Evolutionary conservation across 2,888 invertebrate genomes (phyloP).

Genomic region (Arctia plantaginis): DNA sequence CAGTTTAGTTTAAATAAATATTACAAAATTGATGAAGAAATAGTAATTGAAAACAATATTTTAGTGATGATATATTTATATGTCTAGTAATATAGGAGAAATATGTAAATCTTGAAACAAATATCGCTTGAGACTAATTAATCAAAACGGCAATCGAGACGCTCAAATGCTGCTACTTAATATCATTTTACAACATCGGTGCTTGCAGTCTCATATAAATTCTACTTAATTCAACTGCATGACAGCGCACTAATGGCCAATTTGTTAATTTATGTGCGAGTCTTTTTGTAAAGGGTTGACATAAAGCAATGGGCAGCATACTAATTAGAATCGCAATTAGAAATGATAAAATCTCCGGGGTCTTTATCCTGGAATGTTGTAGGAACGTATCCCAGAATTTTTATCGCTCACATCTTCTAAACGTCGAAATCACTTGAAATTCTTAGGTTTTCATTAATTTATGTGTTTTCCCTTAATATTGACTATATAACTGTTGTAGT

Average conservation of each 20-base stretch:
- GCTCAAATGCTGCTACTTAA: slow-evolving; percentile 37
- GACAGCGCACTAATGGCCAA: slow-evolving; percentile 42
- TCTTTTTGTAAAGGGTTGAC: slow-evolving; percentile 56
- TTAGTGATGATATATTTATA: neutral
- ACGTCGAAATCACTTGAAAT: slow-evolving; percentile 25
- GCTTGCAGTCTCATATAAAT: slow-evolving; percentile 42
- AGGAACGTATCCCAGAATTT: slow-evolving; percentile 36
- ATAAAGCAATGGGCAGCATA: slow-evolving; percentile 56
- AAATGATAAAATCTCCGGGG: slow-evolving; percentile 58
- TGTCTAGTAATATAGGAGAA: neutral
- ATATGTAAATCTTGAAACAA: slow-evolving; percentile 7
- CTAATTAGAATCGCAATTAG: slow-evolving; percentile 66
- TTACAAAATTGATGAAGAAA: neutral
- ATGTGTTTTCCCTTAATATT: neutral
- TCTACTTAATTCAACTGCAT: slow-evolving; percentile 33
- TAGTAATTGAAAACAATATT: neutral
- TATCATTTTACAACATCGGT: slow-evolving; percentile 36
- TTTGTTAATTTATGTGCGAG: slow-evolving; percentile 50
- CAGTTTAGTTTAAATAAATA: neutral
- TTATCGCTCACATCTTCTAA: slow-evolving; percentile 38
- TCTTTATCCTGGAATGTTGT: slow-evolving; percentile 52
- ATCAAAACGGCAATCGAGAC: slow-evolving; percentile 31
- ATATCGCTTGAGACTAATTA: slow-evolving; percentile 6
- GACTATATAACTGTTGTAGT: neutral
- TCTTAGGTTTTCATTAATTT: slow-evolving; percentile 12